Conservation (phyloP, 2,888 invertebrate species). For the Ellobium chinense region DNA sequence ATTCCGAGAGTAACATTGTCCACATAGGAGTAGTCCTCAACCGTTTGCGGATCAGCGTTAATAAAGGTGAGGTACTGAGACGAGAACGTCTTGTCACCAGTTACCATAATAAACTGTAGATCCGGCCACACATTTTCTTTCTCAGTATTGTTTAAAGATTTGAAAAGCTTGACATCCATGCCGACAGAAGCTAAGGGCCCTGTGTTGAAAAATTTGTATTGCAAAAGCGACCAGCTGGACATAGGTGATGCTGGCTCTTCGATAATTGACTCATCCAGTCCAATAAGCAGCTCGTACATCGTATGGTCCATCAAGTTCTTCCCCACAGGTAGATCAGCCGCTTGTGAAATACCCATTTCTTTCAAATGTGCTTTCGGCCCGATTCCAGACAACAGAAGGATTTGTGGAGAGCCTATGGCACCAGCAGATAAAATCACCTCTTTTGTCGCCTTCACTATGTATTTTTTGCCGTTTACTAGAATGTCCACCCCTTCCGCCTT, state of each 20-base stretch:
- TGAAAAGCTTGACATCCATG: background rate
- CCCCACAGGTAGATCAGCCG: slow-evolving; percentile 16
- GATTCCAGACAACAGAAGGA: slow-evolving; percentile 41
- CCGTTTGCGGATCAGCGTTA: background rate
- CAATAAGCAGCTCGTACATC: background rate
- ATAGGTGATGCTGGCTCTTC: background rate
- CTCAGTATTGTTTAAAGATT: background rate
- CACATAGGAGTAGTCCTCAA: background rate
- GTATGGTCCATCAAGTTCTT: slow-evolving; percentile 25
- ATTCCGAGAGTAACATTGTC: slow-evolving; percentile 64
- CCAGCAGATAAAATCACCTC: slow-evolving; percentile 40
- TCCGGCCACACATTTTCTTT: slow-evolving; percentile 28
- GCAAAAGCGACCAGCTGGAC: background rate
- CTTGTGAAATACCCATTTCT: background rate
- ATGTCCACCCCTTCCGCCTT: slow-evolving; percentile 25
- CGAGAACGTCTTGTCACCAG: background rate
- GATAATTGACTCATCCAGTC: background rate
- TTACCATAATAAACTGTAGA: background rate
- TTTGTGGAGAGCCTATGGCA: slow-evolving; percentile 24
- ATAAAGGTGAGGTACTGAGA: background rate
- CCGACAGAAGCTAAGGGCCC: background rate
- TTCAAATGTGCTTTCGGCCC: slow-evolving; percentile 36
- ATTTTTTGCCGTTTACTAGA: slow-evolving; percentile 2
- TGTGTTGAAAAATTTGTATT: background rate
- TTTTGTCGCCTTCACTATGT: background rate